These are phyloP conservation scores for Smithornis capensis DNA, from an alignment of 2,113 vertebrate species.

Conservation along the genomic window DNA sequence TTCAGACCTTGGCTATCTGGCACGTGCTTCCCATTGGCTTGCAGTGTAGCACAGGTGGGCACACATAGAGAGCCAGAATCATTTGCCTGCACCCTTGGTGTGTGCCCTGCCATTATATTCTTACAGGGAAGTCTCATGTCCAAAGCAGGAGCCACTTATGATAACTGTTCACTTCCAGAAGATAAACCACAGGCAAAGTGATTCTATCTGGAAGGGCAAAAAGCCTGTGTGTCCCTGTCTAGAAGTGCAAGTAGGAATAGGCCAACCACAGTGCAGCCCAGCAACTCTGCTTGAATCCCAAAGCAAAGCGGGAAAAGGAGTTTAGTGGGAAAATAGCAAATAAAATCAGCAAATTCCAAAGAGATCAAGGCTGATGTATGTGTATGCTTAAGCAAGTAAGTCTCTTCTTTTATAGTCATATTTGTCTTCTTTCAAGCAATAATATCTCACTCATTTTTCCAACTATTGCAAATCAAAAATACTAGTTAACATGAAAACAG, in stretches of 20 bases:
- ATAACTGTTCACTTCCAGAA: background rate
- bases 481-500: background rate
- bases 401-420: background rate
- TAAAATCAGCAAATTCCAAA: background rate
- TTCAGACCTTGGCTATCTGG: background rate
- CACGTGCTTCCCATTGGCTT: accelerated
- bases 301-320: background rate
- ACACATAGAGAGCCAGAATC: background rate
- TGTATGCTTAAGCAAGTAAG: background rate
- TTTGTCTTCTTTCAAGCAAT: background rate
- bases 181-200: background rate
- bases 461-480: background rate
- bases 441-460: background rate
- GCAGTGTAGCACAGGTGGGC: background rate
- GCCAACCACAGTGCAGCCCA: background rate
- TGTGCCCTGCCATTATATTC: background rate
- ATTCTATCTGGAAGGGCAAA: background rate
- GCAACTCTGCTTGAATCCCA: background rate
- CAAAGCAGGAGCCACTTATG: background rate
- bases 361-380: background rate
- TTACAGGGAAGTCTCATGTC: background rate
- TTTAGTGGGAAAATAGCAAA: background rate
- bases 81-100: background rate
- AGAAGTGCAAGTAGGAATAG: background rate
- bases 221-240: background rate